phyloP scores from a whole-genome alignment of 2,113 vertebrate species.

The Cheilinus undulatus region DNA sequence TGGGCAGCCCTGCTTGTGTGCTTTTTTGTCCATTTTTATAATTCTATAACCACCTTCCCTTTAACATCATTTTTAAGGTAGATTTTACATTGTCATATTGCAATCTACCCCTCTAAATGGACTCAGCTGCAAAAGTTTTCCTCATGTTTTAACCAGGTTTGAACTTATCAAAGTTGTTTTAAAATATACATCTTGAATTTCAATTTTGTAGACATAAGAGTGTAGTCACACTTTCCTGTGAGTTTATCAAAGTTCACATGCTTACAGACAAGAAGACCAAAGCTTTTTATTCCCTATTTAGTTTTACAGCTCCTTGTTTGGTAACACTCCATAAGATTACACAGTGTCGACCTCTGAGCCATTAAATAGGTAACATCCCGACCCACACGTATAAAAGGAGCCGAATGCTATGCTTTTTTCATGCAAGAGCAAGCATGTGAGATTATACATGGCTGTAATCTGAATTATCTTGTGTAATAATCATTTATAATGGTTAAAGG shows the following conservation, averaged over 20 bases:
- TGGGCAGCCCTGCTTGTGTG: too few species aligned
- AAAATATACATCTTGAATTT: too few species aligned
- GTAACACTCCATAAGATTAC: conserved; percentile 7
- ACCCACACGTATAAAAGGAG: conserved; percentile 23
- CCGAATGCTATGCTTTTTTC: conserved; percentile 21
- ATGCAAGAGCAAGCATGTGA: conserved; percentile 16
- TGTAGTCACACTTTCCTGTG: neutral
- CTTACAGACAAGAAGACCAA: neutral
- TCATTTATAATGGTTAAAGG: conserved; percentile 77
- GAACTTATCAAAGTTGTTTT: too few species aligned
- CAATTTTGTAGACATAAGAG: neutral
- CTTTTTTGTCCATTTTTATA: too few species aligned
- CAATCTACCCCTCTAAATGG: too few species aligned
- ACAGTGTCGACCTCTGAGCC: conserved; percentile 9
- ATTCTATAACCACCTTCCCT: too few species aligned
- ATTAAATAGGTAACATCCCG: conserved; percentile 6
- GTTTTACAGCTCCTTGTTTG: conserved; percentile 13
- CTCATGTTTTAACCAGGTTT: too few species aligned
- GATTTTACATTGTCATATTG: too few species aligned
- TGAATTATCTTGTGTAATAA: conserved; percentile 65
- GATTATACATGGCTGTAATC: conserved; percentile 41
- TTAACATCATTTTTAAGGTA: too few species aligned
- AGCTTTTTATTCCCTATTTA: neutral
- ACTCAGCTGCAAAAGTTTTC: too few species aligned
- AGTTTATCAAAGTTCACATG: neutral